These are phyloP conservation scores for Percopsis transmontana DNA, from an alignment of 2,113 vertebrate species.

Conservation along the genomic window DNA sequence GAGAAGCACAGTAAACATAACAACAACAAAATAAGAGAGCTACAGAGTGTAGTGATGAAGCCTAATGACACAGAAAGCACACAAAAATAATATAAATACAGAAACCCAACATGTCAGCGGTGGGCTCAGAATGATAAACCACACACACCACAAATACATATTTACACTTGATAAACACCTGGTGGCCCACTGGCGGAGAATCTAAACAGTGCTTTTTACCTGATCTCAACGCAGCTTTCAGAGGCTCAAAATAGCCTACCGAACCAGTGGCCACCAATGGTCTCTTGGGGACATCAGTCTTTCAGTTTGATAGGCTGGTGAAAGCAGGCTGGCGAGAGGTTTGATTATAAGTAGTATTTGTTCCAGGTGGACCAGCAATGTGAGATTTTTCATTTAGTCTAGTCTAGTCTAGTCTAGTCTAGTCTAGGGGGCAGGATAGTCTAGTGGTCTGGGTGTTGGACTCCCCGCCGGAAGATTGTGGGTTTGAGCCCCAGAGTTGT, in stretches of 20 bases:
- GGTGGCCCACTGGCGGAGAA: slow-evolving; percentile 29
- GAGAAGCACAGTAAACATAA: slow-evolving; percentile 46
- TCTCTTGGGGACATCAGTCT: slow-evolving; percentile 8
- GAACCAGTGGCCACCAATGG: slow-evolving; percentile 11
- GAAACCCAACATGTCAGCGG: slow-evolving; percentile 33
- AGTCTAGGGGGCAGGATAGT: no score
- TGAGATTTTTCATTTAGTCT: no score
- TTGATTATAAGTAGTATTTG: neutral
- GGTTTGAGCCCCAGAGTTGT: no score
- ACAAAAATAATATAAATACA: slow-evolving; percentile 44
- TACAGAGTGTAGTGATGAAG: neutral
- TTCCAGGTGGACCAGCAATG: no score
- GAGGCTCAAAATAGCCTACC: slow-evolving; percentile 34
- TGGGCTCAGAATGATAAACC: slow-evolving; percentile 19
- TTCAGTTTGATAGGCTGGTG: slow-evolving; percentile 57
- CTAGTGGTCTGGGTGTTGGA: no score
- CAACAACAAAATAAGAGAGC: neutral
- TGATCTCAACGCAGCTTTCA: slow-evolving; percentile 47
- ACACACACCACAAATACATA: slow-evolving; percentile 34
- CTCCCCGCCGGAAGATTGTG: no score
- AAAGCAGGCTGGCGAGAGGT: slow-evolving; percentile 55
- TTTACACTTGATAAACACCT: slow-evolving; percentile 70
- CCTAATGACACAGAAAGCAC: neutral
- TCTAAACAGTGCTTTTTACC: slow-evolving; percentile 50
- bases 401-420: no score